These are phyloP conservation scores for Porites rus DNA, from an alignment of 92 coral and sea anemone genomes.

Conservation along the genomic window DNA sequence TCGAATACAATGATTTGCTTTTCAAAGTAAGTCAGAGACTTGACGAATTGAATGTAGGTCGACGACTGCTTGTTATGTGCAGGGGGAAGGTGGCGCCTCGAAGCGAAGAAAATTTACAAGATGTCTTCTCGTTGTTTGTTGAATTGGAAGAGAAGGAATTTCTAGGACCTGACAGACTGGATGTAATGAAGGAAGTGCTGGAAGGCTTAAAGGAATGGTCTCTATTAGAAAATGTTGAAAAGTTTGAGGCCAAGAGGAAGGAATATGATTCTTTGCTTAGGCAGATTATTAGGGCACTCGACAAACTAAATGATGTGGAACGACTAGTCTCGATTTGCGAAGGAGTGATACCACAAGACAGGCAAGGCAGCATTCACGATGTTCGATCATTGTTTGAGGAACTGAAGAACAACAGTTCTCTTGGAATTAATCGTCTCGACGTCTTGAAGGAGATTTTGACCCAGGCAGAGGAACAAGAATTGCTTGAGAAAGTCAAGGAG, in stretches of 20 bases:
- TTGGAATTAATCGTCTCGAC: background rate
- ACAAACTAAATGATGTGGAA: background rate
- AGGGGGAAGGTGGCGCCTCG: background rate
- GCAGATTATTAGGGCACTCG: background rate
- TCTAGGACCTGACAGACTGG: background rate
- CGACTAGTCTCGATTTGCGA: background rate
- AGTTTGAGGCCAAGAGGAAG: background rate
- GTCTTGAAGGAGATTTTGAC: background rate
- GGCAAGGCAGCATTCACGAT: background rate
- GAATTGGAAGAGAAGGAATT: background rate
- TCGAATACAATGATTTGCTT: background rate
- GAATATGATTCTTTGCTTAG: background rate
- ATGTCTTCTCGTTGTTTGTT: background rate
- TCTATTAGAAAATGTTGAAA: background rate
- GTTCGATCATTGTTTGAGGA: background rate
- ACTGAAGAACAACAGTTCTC: background rate
- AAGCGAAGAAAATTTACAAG: background rate
- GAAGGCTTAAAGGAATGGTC: background rate
- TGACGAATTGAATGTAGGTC: background rate
- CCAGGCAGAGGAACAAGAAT: background rate
- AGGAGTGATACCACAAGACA: background rate
- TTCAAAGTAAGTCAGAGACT: background rate
- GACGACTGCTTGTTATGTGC: background rate
- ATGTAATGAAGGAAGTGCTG: background rate
- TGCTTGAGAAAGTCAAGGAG: background rate